Evolutionary conservation across 2,888 invertebrate species (phyloP).

Genomic region (Caenorhabditis virilis): DNA sequence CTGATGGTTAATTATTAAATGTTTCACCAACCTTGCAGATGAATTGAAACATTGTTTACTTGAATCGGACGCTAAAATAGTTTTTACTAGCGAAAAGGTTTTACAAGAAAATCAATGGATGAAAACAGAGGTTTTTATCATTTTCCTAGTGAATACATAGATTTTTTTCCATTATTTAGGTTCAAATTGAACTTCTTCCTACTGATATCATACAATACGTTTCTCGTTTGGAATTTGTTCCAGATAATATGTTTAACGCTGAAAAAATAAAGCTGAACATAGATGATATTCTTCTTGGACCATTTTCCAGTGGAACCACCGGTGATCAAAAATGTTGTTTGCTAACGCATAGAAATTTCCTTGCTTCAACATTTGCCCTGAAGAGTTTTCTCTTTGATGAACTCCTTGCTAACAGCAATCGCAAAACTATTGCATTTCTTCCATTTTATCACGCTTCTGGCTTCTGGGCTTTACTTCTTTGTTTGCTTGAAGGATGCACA

Average conservation of each 20-base stretch:
- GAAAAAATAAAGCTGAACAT: slow-evolving; percentile 3
- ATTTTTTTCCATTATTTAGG: too few relatives aligned
- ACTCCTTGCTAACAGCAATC: slow-evolving; percentile 15
- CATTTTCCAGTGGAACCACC: slow-evolving; percentile 60
- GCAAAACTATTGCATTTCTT: slow-evolving; percentile 56
- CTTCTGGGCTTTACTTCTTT: slow-evolving; percentile 62
- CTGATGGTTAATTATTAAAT: not conserved
- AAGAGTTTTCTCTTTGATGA: slow-evolving; percentile 54
- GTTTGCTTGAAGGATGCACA: slow-evolving; percentile 60
- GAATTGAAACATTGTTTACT: slow-evolving; percentile 23
- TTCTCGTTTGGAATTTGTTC: not conserved
- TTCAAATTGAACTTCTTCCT: too few relatives aligned
- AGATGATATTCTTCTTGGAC: slow-evolving; percentile 43
- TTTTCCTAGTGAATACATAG: not conserved
- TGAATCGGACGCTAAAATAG: slow-evolving; percentile 13
- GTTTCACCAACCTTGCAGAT: slow-evolving; percentile 4
- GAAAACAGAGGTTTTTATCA: not conserved
- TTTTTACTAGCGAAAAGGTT: too few relatives aligned
- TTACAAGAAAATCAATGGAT: too few relatives aligned
- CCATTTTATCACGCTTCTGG: slow-evolving; percentile 65
- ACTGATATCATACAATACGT: too few relatives aligned
- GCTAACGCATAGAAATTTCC: slow-evolving; percentile 61
- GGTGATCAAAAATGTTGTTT: slow-evolving; percentile 61
- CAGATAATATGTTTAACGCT: slow-evolving; percentile 2
- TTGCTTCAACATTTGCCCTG: slow-evolving; percentile 53